phyloP scores from a whole-genome alignment of 2,888 invertebrate genomes.

The Hyppa rectilinea region DNA sequence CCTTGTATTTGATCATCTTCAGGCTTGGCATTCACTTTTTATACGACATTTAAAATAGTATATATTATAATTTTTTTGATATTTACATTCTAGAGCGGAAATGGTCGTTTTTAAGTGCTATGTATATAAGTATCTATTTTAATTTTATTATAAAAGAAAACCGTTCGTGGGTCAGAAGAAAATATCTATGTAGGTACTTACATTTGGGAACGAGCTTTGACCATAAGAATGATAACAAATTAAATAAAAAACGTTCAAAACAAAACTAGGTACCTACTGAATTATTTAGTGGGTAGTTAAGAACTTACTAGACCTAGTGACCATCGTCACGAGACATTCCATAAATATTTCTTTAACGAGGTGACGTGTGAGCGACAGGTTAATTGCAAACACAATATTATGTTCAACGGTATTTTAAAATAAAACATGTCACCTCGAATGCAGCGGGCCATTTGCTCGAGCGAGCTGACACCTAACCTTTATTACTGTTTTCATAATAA shows the following conservation, averaged over 20 bases:
- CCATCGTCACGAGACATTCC: conserved; percentile 27
- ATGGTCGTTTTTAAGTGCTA: background rate
- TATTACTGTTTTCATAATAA: conserved; percentile 19
- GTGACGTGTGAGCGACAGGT: conserved; percentile 2
- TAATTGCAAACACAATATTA: conserved; percentile 32
- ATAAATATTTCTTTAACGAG: conserved; percentile 37
- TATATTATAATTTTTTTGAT: conserved; percentile 11
- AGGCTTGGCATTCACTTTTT: conserved; percentile 41
- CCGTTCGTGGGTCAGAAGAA: no score
- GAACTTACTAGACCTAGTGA: conserved; percentile 2
- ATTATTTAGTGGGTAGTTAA: background rate
- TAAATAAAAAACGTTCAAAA: background rate
- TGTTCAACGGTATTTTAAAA: conserved; percentile 37
- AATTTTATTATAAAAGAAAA: no score
- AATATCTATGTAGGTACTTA: background rate
- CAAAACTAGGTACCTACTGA: background rate
- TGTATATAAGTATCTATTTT: background rate
- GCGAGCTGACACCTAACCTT: conserved; percentile 25
- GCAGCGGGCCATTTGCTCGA: conserved; percentile 11
- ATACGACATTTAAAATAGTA: conserved; percentile 32
- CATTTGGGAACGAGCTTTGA: background rate
- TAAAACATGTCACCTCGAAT: conserved; percentile 24
- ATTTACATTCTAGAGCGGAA: background rate
- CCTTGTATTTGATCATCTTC: conserved; percentile 52
- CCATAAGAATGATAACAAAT: background rate